Percentiles rank a stretch among this genome's conserved stretches.
Conservation (phyloP, 2,888 invertebrate genomes). For the Shargacucullia verbasci region DNA sequence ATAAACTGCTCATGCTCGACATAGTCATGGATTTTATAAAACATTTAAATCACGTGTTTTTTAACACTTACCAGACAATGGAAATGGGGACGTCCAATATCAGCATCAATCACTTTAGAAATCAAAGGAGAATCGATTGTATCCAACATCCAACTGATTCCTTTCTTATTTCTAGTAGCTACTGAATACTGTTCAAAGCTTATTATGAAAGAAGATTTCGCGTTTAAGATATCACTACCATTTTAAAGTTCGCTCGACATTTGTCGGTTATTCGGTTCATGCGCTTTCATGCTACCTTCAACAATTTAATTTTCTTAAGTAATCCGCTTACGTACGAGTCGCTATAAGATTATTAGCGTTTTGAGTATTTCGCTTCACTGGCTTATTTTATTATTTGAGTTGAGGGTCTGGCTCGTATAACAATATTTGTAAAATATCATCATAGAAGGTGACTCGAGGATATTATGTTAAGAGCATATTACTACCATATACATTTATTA, state of each 20-base stretch:
- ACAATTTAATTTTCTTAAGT: slow-evolving; percentile 52
- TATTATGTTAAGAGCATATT: no score
- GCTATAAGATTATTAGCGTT: slow-evolving; percentile 16
- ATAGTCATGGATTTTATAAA: neutral
- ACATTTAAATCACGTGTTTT: neutral
- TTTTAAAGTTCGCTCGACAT: slow-evolving; percentile 27
- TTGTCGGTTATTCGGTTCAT: slow-evolving; percentile 2
- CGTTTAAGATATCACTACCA: slow-evolving; percentile 16
- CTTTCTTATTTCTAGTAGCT: slow-evolving; percentile 25
- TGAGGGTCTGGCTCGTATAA: neutral
- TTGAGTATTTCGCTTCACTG: slow-evolving; percentile 5
- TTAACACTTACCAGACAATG: neutral
- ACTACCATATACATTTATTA: no score
- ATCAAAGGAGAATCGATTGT: slow-evolving; percentile 13
- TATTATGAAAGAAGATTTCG: slow-evolving; percentile 14
- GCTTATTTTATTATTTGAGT: slow-evolving; percentile 21
- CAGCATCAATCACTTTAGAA: slow-evolving; percentile 11
- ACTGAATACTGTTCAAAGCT: slow-evolving; percentile 24
- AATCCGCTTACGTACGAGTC: slow-evolving; percentile 44
- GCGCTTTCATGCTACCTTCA: slow-evolving; percentile 15
- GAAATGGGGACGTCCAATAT: neutral
- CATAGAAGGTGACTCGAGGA: no score
- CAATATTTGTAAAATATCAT: no score
- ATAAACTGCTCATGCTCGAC: no score
- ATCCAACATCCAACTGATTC: slow-evolving; percentile 37